Evolutionary conservation across 37 sponge, comb jelly and placozoan species (phyloP).

Genomic region (Dysidea cf. avara): DNA sequence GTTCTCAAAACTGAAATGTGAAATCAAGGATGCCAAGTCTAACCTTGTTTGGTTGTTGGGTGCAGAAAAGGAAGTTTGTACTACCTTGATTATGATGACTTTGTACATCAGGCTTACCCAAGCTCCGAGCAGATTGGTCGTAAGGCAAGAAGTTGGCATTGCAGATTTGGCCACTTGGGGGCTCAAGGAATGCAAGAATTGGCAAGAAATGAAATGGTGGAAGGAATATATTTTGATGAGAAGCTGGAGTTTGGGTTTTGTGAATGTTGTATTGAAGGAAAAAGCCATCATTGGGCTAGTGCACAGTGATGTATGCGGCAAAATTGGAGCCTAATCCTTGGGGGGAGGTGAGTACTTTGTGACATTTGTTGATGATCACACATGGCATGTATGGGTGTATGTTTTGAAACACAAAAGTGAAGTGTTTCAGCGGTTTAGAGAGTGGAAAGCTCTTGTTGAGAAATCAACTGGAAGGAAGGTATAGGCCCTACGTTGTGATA

Average conservation of each 20-base stretch:
- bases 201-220: constrained; percentile 21
- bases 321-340: constrained; percentile 35
- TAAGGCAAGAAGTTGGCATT: constrained; percentile 21
- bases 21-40: constrained; percentile 8
- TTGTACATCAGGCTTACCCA: not conserved
- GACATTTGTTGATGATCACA: constrained; percentile 48
- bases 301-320: constrained; percentile 56
- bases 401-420: constrained; percentile 12
- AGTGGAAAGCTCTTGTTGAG: constrained; percentile 30
- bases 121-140: not conserved
- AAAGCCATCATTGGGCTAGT: constrained; percentile 24
- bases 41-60: constrained; percentile 24
- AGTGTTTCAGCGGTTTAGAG: not conserved
- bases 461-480: not conserved
- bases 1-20: too few relatives aligned
- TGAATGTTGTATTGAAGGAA: constrained; percentile 44
- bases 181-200: constrained; percentile 15
- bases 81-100: constrained; percentile 8
- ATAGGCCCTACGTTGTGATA: not conserved
- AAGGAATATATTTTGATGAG: constrained; percentile 21
- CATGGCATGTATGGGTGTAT: constrained; percentile 41
- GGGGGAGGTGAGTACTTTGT: constrained; percentile 49
- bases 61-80: constrained; percentile 26
- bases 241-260: constrained; percentile 33
- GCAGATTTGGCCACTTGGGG: constrained; percentile 45